Percentiles rank a stretch among this genome's conserved stretches.
Conservation (phyloP, 2,797 vertebrate genomes). For the Ptychobarbus kaznakovi region DNA sequence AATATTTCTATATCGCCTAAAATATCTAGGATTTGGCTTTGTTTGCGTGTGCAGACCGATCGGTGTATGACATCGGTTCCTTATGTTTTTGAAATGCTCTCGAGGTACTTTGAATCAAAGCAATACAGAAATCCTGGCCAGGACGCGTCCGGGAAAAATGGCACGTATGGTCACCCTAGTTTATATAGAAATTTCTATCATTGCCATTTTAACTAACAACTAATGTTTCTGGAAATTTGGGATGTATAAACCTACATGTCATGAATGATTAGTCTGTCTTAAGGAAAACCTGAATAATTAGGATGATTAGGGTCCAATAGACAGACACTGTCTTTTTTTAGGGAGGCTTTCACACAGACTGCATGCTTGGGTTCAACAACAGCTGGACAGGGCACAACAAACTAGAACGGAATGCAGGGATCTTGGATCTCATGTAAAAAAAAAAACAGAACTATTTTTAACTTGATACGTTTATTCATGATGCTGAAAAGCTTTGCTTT, state of each 20-base stretch:
- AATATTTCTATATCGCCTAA: too few relatives aligned
- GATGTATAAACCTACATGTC: background rate
- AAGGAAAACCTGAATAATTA: background rate
- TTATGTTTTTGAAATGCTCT: too few relatives aligned
- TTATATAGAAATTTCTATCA: background rate
- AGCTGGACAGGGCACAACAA: background rate
- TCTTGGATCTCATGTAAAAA: background rate
- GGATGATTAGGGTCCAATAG: background rate
- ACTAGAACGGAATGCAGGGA: background rate
- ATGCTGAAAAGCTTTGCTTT: background rate
- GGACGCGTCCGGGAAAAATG: too few relatives aligned
- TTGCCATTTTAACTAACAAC: background rate
- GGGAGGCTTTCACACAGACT: background rate
- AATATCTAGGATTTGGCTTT: too few relatives aligned
- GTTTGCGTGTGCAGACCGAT: too few relatives aligned
- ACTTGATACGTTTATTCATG: background rate
- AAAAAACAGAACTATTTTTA: background rate
- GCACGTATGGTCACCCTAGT: too few relatives aligned
- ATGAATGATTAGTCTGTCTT: background rate
- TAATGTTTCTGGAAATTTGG: background rate
- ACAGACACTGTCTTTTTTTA: background rate
- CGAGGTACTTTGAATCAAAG: too few relatives aligned
- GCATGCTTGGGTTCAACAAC: background rate
- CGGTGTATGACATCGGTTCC: too few relatives aligned
- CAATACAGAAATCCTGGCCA: too few relatives aligned